These are phyloP conservation scores for Lepidurus couesii DNA, from an alignment of 1,140 invertebrate species.

Conservation along the genomic window DNA sequence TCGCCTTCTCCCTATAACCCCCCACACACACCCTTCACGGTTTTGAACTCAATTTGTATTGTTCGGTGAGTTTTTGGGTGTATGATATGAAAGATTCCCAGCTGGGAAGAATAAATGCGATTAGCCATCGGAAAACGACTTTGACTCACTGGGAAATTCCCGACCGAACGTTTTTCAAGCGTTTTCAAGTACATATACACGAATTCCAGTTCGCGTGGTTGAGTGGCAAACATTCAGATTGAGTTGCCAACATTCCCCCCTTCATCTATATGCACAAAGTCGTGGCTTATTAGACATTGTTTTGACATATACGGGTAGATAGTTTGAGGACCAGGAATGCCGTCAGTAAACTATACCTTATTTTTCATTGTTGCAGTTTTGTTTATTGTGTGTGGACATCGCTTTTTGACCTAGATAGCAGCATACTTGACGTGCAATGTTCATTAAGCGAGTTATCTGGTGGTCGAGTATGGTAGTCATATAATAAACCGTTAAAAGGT, in stretches of 20 bases:
- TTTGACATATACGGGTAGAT: not conserved
- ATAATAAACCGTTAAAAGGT: not conserved
- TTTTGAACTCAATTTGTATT: constrained; percentile 22
- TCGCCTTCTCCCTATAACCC: no score
- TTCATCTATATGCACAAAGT: not conserved
- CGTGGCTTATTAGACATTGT: not conserved
- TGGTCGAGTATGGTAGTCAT: not conserved
- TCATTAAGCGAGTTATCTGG: not conserved
- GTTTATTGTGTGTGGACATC: no score
- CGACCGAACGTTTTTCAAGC: not conserved
- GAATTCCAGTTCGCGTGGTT: not conserved
- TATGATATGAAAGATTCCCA: constrained; percentile 8
- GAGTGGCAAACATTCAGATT: not conserved
- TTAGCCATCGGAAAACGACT: constrained; percentile 15
- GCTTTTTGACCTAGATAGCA: not conserved
- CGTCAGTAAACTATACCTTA: not conserved
- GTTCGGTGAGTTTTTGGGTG: not conserved
- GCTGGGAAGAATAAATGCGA: not conserved
- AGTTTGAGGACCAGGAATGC: not conserved
- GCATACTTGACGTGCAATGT: not conserved
- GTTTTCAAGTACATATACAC: not conserved
- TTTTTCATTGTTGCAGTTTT: not conserved
- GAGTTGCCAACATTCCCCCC: not conserved
- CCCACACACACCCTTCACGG: not conserved
- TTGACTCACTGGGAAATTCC: constrained; percentile 1